A percentile compares a stretch with the other conserved stretches of the same genome.
Evolutionary conservation across 1,140 invertebrate genomes (phyloP).

Genomic region (Drosophila mauritiana): DNA sequence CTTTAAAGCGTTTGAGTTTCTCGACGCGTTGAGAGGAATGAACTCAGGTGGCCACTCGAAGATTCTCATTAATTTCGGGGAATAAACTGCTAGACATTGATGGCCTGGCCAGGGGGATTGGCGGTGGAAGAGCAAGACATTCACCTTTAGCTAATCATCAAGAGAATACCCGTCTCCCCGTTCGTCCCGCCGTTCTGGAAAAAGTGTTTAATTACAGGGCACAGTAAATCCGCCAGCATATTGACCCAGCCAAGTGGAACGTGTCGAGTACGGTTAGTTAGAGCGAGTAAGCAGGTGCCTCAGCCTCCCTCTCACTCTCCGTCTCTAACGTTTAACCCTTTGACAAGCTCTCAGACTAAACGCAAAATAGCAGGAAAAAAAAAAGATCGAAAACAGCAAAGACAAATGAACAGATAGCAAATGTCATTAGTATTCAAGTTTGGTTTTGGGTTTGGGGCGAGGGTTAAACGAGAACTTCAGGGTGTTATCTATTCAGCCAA

Average conservation of each 20-base stretch:
- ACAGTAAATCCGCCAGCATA: constrained; percentile 64
- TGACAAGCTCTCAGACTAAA: constrained; percentile 37
- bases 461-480: constrained; percentile 31
- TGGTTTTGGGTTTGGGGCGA: constrained; percentile 17
- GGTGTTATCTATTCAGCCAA: constrained; percentile 24
- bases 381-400: constrained; percentile 23
- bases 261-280: constrained; percentile 79
- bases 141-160: constrained; percentile 50
- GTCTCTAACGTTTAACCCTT: constrained; percentile 53
- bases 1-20: constrained; percentile 35
- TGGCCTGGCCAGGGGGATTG: constrained; percentile 8
- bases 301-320: constrained; percentile 15
- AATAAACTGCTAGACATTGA: constrained; percentile 24
- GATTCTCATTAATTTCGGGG: constrained; percentile 61
- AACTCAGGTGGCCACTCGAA: constrained; percentile 43
- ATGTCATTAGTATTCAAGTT: constrained; percentile 68
- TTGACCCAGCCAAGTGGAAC: constrained; percentile 72
- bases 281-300: constrained; percentile 53
- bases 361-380: constrained; percentile 1
- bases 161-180: constrained; percentile 6
- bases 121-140: constrained; percentile 27
- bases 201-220: constrained; percentile 74
- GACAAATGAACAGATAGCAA: constrained; percentile 62
- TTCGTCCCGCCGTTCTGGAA: not conserved
- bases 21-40: constrained; percentile 45